Percentiles rank a stretch among this genome's conserved stretches.
These are phyloP conservation scores for Lepidurus couesii DNA, from an alignment of 1,140 invertebrate genomes.

Conservation along the genomic window DNA sequence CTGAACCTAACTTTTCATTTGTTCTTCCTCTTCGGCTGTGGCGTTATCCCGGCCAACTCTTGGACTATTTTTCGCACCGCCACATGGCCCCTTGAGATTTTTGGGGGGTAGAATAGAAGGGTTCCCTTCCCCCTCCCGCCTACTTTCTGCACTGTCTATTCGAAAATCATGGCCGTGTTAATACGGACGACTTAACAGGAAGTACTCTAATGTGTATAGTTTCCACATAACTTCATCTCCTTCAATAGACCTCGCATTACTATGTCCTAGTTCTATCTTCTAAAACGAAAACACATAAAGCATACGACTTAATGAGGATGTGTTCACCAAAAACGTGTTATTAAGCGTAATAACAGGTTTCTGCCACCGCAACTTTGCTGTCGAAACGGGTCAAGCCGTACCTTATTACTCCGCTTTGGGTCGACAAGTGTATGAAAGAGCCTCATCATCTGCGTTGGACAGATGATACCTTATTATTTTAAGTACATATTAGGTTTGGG, in stretches of 20 bases:
- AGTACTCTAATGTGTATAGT: not conserved
- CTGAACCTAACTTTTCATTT: conserved; percentile 16
- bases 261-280: not conserved
- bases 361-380: not conserved
- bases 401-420: not conserved
- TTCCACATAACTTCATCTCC: not conserved
- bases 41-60: not conserved
- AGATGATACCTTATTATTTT: not conserved
- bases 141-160: not conserved
- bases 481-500: conserved; percentile 1
- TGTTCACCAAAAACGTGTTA: not conserved
- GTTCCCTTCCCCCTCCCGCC: not conserved
- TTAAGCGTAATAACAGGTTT: not conserved
- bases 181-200: not conserved
- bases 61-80: not conserved
- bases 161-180: not conserved
- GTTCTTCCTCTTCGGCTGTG: not conserved
- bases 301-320: too few species aligned
- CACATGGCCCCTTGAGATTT: conserved; percentile 7
- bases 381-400: not conserved
- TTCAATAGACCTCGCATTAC: not conserved
- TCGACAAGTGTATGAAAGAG: not conserved
- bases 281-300: too few species aligned
- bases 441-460: not conserved
- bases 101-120: not conserved